phyloP scores from a whole-genome alignment of 1,140 invertebrate genomes.

The Microplitis mediator region DNA sequence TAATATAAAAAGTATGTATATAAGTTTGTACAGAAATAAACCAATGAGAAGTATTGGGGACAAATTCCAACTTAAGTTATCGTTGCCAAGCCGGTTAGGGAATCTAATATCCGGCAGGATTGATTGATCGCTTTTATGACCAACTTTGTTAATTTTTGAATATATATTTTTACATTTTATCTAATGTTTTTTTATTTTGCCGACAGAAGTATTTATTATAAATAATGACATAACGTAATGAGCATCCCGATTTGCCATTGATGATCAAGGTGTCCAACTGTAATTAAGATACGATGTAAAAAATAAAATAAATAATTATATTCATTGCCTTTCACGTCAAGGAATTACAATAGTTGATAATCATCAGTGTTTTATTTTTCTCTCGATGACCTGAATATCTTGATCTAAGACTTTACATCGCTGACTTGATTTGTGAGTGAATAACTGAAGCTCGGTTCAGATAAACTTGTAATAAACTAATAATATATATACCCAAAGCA shows the following conservation, averaged over 20 bases:
- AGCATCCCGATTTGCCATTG: too few relatives aligned
- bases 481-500: background rate
- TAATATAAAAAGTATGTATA: background rate
- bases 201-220: too few relatives aligned
- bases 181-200: background rate
- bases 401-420: background rate
- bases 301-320: too few relatives aligned
- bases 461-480: too few relatives aligned
- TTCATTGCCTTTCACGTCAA: too few relatives aligned
- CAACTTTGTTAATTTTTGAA: background rate
- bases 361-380: too few relatives aligned
- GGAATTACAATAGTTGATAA: too few relatives aligned
- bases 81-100: conserved; percentile 7
- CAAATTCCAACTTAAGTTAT: conserved; percentile 42
- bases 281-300: too few relatives aligned
- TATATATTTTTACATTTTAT: background rate
- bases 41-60: conserved; percentile 47
- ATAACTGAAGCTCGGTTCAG: too few relatives aligned
- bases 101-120: conserved; percentile 29
- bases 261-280: too few relatives aligned
- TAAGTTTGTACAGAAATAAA: conserved; percentile 36
- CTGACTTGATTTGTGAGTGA: background rate
- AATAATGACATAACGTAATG: too few relatives aligned
- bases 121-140: conserved; percentile 35
- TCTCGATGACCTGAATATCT: background rate